phyloP scores from a whole-genome alignment of 2,888 invertebrate species.

The Melieria crassipennis region DNA sequence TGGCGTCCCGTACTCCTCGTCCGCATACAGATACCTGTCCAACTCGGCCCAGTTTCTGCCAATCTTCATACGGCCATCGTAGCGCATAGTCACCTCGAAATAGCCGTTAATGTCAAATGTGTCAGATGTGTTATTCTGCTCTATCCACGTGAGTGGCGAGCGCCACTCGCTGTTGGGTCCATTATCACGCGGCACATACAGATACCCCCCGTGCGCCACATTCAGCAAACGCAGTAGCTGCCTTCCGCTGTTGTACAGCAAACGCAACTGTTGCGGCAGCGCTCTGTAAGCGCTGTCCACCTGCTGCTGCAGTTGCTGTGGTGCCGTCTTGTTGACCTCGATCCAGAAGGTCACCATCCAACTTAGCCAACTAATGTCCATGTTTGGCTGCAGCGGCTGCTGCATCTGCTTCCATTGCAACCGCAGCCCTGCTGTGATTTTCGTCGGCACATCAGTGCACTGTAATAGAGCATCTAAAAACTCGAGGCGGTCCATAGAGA shows the following conservation, averaged over 20 bases:
- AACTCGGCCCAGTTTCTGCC: constrained; percentile 19
- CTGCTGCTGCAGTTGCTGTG: not conserved
- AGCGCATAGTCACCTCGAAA: constrained; percentile 13
- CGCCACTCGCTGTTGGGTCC: constrained; percentile 39
- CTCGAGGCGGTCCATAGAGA: constrained; percentile 28
- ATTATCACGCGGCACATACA: constrained; percentile 43
- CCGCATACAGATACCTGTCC: no score
- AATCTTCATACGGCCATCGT: constrained; percentile 31
- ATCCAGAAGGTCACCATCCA: no score
- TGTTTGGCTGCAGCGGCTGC: not conserved
- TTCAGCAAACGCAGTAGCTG: constrained; percentile 30
- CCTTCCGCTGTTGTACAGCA: no score
- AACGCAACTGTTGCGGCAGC: constrained; percentile 27
- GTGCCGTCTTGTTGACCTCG: not conserved
- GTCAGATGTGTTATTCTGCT: constrained; percentile 41
- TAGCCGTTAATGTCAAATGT: constrained; percentile 41
- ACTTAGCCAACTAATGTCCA: constrained; percentile 5
- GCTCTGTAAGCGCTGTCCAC: constrained; percentile 4
- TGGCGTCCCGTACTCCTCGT: no score
- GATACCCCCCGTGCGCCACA: constrained; percentile 37
- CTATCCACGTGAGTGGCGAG: constrained; percentile 40
- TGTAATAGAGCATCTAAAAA: constrained; percentile 22
- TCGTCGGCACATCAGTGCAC: constrained; percentile 8
- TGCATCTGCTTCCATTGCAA: constrained; percentile 19
- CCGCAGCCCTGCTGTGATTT: constrained; percentile 21